phyloP scores from a whole-genome alignment of 2,888 invertebrate genomes.

The Orthonychiurus folsomi region DNA sequence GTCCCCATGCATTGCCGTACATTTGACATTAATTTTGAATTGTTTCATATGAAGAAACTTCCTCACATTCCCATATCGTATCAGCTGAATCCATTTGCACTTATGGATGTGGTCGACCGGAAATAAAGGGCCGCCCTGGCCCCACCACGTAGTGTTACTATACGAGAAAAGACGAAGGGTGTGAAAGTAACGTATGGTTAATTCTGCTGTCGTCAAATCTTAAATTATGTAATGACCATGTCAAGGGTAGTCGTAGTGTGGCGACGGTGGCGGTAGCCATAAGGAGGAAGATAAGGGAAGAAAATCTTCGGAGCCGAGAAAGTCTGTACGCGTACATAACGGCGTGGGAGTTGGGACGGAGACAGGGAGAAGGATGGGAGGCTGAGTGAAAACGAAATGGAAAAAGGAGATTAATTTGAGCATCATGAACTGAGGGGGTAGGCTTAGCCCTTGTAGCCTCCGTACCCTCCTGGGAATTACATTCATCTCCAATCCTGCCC shows the following conservation, averaged over 20 bases:
- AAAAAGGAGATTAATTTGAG: constrained; percentile 39
- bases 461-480: constrained; percentile 38
- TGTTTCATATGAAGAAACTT: too few relatives aligned
- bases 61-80: too few relatives aligned
- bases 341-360: background rate
- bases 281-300: too few relatives aligned
- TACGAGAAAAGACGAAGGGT: too few relatives aligned
- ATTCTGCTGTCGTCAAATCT: background rate
- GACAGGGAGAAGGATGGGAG: background rate
- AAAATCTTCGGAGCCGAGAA: background rate
- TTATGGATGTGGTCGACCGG: too few relatives aligned
- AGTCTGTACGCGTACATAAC: background rate
- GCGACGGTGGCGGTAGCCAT: too few relatives aligned
- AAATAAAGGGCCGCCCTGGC: too few relatives aligned
- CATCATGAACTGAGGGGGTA: constrained; percentile 39
- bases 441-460: constrained; percentile 25
- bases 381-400: constrained; percentile 1
- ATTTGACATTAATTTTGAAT: too few relatives aligned
- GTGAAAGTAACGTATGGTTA: background rate
- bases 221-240: background rate
- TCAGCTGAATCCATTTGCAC: too few relatives aligned
- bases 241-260: too few relatives aligned
- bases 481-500: constrained; percentile 24
- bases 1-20: too few relatives aligned
- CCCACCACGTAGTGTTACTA: too few relatives aligned